Conservation (phyloP, 2,888 invertebrate genomes). For the Celastrina argiolus region DNA sequence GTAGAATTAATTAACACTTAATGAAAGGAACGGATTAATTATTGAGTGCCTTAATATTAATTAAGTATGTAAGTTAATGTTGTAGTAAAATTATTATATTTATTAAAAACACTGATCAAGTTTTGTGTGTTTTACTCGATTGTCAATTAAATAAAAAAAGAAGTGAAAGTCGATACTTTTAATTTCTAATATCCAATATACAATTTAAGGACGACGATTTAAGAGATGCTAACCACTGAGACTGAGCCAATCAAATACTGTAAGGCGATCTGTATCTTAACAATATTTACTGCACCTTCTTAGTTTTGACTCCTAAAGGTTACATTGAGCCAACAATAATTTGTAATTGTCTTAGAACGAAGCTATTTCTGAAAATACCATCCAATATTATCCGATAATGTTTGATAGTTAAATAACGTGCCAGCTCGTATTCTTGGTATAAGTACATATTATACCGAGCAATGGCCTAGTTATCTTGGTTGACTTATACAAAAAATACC, state of each 20-base stretch:
- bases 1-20: too few species aligned
- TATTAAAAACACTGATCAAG: background rate
- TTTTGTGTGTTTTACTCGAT: background rate
- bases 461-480: too few species aligned
- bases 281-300: background rate
- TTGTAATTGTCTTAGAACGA: background rate
- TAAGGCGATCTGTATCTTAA: background rate
- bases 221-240: too few species aligned
- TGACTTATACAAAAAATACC: too few species aligned
- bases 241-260: too few species aligned
- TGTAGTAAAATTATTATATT: background rate
- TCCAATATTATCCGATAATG: background rate
- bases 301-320: background rate
- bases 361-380: background rate
- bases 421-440: too few species aligned
- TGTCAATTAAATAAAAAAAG: too few species aligned
- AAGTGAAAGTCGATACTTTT: too few species aligned
- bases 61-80: background rate
- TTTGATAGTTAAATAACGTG: background rate
- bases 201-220: too few species aligned
- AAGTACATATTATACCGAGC: too few species aligned
- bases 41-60: background rate
- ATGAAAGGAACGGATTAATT: too few species aligned
- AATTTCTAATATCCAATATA: too few species aligned
- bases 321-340: background rate